A percentile compares a stretch with the other conserved stretches of the same genome.
phyloP scores from a whole-genome alignment of 1,140 invertebrate species.

The Patella vulgata region DNA sequence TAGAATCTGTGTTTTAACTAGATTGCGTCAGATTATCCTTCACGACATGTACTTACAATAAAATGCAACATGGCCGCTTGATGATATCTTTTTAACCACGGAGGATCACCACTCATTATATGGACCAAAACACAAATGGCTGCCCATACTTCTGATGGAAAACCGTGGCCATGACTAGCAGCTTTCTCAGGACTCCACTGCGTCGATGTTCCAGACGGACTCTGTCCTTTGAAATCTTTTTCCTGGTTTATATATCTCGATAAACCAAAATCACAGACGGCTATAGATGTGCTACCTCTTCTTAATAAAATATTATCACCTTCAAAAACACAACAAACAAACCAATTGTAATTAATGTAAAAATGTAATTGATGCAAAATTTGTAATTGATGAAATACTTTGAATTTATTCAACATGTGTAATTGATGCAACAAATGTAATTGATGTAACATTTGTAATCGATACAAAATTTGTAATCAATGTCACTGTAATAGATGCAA shows the following conservation, averaged over 20 bases:
- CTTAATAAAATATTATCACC: constrained; percentile 59
- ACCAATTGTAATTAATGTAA: too few species aligned
- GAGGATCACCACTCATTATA: constrained; percentile 54
- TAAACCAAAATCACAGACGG: constrained; percentile 56
- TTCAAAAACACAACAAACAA: constrained; percentile 13
- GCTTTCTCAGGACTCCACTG: constrained; percentile 61
- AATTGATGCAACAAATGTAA: neutral
- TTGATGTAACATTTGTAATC: too few species aligned
- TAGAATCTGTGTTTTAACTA: too few species aligned
- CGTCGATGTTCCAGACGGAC: constrained; percentile 47
- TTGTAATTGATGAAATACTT: too few species aligned
- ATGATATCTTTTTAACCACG: constrained; percentile 47
- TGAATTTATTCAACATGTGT: too few species aligned
- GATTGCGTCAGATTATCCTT: too few species aligned
- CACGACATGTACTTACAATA: constrained; percentile 39
- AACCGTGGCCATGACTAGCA: constrained; percentile 49
- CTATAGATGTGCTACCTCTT: constrained; percentile 29
- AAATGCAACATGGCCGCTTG: constrained; percentile 40
- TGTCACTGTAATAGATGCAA: too few species aligned
- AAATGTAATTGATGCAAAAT: neutral
- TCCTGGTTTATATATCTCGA: constrained; percentile 30
- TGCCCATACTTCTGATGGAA: constrained; percentile 58
- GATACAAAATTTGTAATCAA: too few species aligned
- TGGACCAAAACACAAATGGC: constrained; percentile 53
- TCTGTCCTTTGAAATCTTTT: constrained; percentile 22